Conservation (phyloP, 2,113 vertebrate species). For the Dasyprocta punctata region DNA sequence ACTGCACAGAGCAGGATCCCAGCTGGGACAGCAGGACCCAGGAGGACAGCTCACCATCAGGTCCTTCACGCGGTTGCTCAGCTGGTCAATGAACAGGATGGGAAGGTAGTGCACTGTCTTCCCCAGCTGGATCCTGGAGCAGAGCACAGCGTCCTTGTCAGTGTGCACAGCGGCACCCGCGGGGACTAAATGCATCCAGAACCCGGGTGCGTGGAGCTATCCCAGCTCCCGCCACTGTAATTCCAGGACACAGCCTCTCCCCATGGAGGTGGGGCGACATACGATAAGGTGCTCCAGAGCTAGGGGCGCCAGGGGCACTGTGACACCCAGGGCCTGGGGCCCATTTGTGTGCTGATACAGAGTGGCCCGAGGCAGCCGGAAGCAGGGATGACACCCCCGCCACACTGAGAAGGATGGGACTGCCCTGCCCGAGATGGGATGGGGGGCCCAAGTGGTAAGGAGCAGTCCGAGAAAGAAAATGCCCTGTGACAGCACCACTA, state of each 20-base stretch:
- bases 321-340: too few relatives aligned
- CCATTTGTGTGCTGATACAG: neutral
- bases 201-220: accelerated
- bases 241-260: neutral
- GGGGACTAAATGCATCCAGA: accelerated
- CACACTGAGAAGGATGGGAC: too few relatives aligned
- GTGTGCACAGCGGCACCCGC: accelerated
- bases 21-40: neutral
- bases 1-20: neutral
- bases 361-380: neutral
- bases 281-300: neutral
- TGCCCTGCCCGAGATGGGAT: too few relatives aligned
- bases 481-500: accelerated
- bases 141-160: constrained; percentile 54
- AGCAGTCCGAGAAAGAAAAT: neutral
- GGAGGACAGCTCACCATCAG: constrained; percentile 89
- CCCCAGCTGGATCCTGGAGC: constrained; percentile 92
- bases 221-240: accelerated
- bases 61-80: constrained; percentile 98
- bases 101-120: constrained; percentile 98
- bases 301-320: neutral
- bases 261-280: accelerated
- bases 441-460: too few relatives aligned
- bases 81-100: constrained; percentile 98
- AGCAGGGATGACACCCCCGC: accelerated